Evolutionary conservation across 2,113 vertebrate species (phyloP).

Genomic region (Stegastes partitus): DNA sequence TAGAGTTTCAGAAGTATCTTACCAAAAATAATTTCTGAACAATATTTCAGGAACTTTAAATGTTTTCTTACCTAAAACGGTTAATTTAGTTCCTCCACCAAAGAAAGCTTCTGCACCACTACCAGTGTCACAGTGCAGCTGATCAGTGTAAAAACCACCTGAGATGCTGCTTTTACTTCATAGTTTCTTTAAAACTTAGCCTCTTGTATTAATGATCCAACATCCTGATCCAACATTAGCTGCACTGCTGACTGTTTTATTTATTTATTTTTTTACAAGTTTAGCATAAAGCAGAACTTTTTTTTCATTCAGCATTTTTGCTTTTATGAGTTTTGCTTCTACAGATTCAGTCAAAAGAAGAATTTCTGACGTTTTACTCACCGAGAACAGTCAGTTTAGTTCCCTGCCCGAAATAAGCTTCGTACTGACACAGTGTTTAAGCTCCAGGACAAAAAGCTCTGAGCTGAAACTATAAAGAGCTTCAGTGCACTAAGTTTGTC

Average conservation of each 20-base stretch:
- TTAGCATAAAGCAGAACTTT: too few species aligned
- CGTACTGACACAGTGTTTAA: conserved; percentile 50
- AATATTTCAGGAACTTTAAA: neutral
- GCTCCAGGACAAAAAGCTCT: conserved; percentile 37
- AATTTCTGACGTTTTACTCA: conserved; percentile 56
- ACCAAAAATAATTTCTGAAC: too few species aligned
- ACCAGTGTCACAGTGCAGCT: neutral
- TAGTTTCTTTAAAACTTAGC: too few species aligned
- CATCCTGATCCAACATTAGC: too few species aligned
- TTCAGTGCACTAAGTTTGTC: too few species aligned
- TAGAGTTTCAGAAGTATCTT: neutral
- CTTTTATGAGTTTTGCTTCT: too few species aligned
- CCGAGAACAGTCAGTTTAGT: conserved; percentile 75
- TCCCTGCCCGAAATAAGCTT: conserved; percentile 60
- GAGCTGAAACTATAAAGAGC: conserved; percentile 1
- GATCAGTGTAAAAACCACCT: neutral
- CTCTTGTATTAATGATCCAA: too few species aligned
- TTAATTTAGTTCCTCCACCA: conserved; percentile 15
- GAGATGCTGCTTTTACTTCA: too few species aligned
- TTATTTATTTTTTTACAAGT: too few species aligned
- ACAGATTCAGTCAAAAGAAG: neutral
- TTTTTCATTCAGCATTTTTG: too few species aligned
- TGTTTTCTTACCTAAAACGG: conserved; percentile 37
- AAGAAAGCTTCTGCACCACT: neutral
- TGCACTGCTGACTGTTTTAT: too few species aligned